phyloP scores from a whole-genome alignment of 2,797 vertebrate genomes.

The Protonibea diacanthus region DNA sequence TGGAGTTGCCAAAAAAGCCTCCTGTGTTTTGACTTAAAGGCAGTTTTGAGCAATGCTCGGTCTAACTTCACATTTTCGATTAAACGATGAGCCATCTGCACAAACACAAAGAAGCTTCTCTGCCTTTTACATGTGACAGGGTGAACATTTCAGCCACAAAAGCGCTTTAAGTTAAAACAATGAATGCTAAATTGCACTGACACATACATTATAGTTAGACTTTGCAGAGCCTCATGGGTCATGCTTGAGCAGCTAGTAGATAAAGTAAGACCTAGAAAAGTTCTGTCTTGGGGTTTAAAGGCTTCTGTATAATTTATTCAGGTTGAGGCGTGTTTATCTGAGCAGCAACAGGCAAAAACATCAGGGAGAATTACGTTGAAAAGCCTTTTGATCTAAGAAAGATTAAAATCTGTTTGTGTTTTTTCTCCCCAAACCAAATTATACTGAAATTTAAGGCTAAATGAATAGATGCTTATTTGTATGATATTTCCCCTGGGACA shows the following conservation, averaged over 20 bases:
- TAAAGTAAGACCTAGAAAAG: neutral
- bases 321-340: constrained; percentile 33
- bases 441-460: constrained; percentile 4
- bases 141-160: constrained; percentile 5
- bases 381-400: constrained; percentile 36
- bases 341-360: neutral
- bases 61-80: neutral
- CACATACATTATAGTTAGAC: neutral
- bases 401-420: constrained; percentile 24
- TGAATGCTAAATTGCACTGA: neutral
- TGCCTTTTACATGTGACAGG: neutral
- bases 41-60: neutral
- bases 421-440: constrained; percentile 15
- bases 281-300: neutral
- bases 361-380: neutral
- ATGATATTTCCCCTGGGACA: constrained; percentile 20
- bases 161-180: neutral
- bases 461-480: constrained; percentile 32
- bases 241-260: neutral
- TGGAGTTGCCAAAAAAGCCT: no score
- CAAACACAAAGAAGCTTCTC: neutral
- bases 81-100: neutral
- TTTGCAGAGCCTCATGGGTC: neutral
- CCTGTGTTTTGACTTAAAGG: neutral
- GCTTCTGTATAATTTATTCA: constrained; percentile 17